Percentiles rank a stretch among this genome's conserved stretches.
phyloP scores from a whole-genome alignment of 2,888 invertebrate species.

The Carterocephalus palaemon region DNA sequence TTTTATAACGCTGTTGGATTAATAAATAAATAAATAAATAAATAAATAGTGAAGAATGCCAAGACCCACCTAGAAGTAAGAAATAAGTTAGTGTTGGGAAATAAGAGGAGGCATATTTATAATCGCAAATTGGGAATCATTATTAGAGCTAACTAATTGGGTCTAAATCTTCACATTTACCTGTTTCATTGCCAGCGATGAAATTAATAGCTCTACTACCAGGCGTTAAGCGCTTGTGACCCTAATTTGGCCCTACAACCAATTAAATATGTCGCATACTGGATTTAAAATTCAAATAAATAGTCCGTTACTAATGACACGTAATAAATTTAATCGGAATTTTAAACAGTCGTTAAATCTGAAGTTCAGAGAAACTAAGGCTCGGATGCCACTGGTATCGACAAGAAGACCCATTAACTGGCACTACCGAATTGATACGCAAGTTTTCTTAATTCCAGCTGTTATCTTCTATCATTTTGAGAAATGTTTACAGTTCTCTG shows the following conservation, averaged over 20 bases:
- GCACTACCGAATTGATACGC: too few species aligned
- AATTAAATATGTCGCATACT: conserved; percentile 21
- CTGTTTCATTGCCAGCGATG: conserved; percentile 14
- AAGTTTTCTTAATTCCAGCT: too few species aligned
- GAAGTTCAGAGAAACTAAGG: conserved; percentile 3
- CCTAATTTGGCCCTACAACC: conserved; percentile 20
- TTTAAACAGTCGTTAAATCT: conserved; percentile 12
- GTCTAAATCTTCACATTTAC: conserved; percentile 7
- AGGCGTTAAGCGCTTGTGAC: conserved; percentile 15
- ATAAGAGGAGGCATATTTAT: too few species aligned
- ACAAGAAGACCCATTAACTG: too few species aligned
- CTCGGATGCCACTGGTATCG: too few species aligned
- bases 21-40: too few species aligned
- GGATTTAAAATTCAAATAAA: conserved; percentile 19
- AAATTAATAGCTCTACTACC: conserved; percentile 18
- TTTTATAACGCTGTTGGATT: too few species aligned
- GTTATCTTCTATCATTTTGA: too few species aligned
- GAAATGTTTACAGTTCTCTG: too few species aligned
- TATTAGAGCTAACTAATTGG: conserved; percentile 16
- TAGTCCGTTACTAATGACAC: conserved; percentile 9
- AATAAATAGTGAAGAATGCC: too few species aligned
- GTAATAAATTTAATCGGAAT: conserved; percentile 20
- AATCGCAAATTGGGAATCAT: conserved; percentile 9
- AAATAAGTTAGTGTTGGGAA: too few species aligned
- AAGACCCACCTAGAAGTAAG: too few species aligned